Evolutionary conservation across 2,113 vertebrate species (phyloP).

Genomic region (Marmota monax): DNA sequence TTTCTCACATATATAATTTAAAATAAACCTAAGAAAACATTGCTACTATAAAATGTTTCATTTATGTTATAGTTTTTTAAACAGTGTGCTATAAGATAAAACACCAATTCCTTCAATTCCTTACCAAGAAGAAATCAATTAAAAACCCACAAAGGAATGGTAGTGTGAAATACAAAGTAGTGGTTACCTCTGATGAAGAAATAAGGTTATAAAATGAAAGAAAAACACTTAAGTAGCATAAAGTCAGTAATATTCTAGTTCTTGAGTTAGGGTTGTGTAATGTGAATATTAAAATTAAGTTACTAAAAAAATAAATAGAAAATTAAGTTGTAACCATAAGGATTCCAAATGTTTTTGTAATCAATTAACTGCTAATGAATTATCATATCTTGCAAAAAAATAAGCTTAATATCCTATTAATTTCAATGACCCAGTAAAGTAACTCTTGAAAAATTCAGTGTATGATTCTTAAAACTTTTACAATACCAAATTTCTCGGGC

Average conservation of each 20-base stretch:
- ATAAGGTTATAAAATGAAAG: neutral
- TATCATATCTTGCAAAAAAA: neutral
- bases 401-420: slow-evolving; percentile 27
- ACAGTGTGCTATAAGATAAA: neutral
- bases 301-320: slow-evolving; percentile 37
- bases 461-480: slow-evolving; percentile 48
- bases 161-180: neutral
- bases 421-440: slow-evolving; percentile 43
- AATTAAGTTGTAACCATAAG: slow-evolving; percentile 1
- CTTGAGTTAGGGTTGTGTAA: neutral
- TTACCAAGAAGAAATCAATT: slow-evolving; percentile 7
- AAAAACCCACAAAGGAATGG: neutral
- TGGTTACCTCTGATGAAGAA: neutral
- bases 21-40: slow-evolving; percentile 42
- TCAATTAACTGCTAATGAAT: neutral
- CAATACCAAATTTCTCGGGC: neutral
- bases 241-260: neutral
- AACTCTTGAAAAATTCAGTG: slow-evolving; percentile 32
- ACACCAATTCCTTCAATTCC: neutral
- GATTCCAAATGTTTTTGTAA: neutral
- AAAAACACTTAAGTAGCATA: neutral
- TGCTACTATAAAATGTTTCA: neutral
- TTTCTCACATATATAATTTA: neutral
- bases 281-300: neutral
- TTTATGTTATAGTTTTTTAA: slow-evolving; percentile 4